Conservation (phyloP, 2,113 vertebrate genomes). For the Emydocephalus ijimae region DNA sequence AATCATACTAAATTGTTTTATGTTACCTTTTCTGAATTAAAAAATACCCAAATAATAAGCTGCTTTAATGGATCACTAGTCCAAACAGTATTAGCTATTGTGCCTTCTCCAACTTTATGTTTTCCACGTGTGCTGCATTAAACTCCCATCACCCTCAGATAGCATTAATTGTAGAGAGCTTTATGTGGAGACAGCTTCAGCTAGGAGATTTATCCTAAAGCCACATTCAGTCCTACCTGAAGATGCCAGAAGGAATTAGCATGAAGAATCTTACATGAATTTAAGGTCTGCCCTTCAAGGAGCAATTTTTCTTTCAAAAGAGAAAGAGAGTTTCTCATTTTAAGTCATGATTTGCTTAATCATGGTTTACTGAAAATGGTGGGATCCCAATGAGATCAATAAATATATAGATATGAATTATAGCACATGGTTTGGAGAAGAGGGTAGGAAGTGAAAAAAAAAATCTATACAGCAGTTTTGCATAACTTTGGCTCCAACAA, state of each 20-base stretch:
- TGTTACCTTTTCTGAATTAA: not conserved
- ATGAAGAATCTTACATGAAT: not conserved
- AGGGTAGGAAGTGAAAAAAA: rapidly evolving
- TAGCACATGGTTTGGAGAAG: not conserved
- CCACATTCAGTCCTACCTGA: not conserved
- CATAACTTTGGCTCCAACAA: not conserved
- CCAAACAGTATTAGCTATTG: not conserved
- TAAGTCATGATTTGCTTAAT: not conserved
- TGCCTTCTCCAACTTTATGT: not conserved
- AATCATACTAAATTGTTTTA: not conserved
- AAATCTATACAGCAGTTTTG: not conserved
- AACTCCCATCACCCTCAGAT: not conserved
- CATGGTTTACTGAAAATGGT: not conserved
- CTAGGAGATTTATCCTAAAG: not conserved
- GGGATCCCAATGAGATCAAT: not conserved
- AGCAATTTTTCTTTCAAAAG: not conserved
- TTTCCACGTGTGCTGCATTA: not conserved
- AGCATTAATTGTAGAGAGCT: not conserved
- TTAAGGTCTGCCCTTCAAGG: not conserved
- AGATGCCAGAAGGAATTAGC: not conserved
- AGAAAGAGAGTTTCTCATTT: not conserved
- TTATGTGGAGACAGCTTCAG: not conserved
- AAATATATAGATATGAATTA: not conserved
- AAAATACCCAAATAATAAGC: not conserved
- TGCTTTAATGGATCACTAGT: not conserved